Evolutionary conservation across 2,113 vertebrate genomes (phyloP), one percentile per base, ranked within the genome.

Genomic region (Zonotrichia leucophrys): DNA sequence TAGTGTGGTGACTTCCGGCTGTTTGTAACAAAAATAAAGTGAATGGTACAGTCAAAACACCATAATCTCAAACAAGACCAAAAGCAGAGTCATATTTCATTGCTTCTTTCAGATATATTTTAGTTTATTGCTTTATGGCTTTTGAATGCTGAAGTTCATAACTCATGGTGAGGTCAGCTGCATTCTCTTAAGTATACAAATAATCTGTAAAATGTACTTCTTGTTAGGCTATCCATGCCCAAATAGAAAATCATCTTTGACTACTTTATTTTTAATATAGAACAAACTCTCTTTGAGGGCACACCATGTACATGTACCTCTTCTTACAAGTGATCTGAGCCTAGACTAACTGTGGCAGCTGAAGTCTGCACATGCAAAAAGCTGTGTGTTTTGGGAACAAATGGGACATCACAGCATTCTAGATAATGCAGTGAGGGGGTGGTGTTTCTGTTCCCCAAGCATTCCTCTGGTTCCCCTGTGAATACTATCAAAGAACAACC

Each of bases 11-110:
- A 52, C 60, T 94, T 95, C 58, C 12, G 72, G 83, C 35, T 90
- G 15, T 46, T 60, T 60, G 49, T 68, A 86, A 90, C 52, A 94
- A 84, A 95, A 95, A 89, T 62, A 69, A 89, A 92, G 53, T 53
- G 39, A 79, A 59, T 58, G 72, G 49, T 91, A 76, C 21, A 89
- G 77, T 68, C 64, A 92, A 86, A 95, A 90, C 2, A 20, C 35
- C 37, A 58, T 60, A 41, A 96, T 78, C 41, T 89, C n/a, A 37
- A 72, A 72, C n/a, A 55, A 86, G 41, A 75, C 47, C 58, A 90
- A 86, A 94, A 50, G 15, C 23, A 77, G 37, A 76, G 30, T 72
- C 15, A 8, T 87, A 56, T 75, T 95, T 92, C 8, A 47, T 42
- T 5, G 5, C 50, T 82, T 52, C 7, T 56, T 89, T 92, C 53